Conservation (phyloP, 2,797 vertebrate species). For the Myotis vivesi region DNA sequence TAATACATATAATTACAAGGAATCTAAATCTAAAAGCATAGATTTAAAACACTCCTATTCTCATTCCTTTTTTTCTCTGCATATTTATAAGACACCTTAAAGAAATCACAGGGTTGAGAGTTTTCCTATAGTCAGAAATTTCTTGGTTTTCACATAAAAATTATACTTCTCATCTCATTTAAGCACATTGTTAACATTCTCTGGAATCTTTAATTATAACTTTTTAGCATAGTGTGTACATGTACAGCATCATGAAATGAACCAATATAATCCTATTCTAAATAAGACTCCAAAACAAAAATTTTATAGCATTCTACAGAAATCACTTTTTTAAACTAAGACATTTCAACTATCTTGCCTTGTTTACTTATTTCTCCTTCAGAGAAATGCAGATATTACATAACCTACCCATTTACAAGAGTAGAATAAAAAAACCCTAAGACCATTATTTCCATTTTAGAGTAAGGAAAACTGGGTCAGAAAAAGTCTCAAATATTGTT, state of each 20-base stretch:
- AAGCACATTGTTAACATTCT: conserved; percentile 35
- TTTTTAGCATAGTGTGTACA: background rate
- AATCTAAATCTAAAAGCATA: conserved; percentile 9
- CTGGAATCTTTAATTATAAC: background rate
- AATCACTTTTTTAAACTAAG: conserved; percentile 48
- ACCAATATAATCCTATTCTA: background rate
- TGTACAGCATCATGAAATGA: background rate
- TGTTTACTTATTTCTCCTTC: conserved; percentile 53
- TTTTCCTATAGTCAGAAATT: conserved; percentile 27
- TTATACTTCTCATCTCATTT: conserved; percentile 14
- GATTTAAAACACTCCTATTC: background rate
- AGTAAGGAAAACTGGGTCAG: conserved; percentile 12
- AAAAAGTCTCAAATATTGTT: background rate
- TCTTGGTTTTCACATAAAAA: conserved; percentile 52
- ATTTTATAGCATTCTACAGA: background rate
- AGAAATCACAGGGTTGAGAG: background rate
- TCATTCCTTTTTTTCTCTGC: background rate
- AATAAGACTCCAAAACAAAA: background rate
- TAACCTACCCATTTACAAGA: conserved; percentile 23
- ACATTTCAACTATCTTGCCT: conserved; percentile 19
- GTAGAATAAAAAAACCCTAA: conserved; percentile 3
- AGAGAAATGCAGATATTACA: background rate
- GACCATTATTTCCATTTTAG: background rate
- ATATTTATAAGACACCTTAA: background rate
- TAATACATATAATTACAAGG: background rate